Evolutionary conservation across 2,113 vertebrate genomes (phyloP).

Genomic region (Capricornis sumatraensis): DNA sequence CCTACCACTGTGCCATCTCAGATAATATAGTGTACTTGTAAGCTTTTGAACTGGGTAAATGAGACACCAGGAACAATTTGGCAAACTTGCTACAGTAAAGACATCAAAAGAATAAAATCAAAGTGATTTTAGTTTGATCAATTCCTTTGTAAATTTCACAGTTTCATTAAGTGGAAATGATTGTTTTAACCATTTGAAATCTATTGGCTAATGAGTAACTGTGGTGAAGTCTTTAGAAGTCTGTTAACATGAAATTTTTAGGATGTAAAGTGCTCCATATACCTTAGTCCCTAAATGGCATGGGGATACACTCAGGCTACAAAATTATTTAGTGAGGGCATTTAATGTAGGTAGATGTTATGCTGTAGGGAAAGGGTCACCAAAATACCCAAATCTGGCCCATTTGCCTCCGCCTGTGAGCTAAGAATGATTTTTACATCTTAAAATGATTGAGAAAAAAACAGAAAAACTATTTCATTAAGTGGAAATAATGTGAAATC

Average conservation of each 20-base stretch:
- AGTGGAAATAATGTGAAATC: not conserved
- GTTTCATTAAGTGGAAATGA: not conserved
- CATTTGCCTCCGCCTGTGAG: not conserved
- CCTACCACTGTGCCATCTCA: not conserved
- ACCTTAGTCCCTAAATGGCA: not conserved
- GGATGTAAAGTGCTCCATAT: not conserved
- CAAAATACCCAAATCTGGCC: not conserved
- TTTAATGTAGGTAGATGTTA: not conserved
- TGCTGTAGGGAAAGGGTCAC: not conserved
- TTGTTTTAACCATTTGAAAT: not conserved
- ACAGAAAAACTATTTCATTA: not conserved
- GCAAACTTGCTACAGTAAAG: not conserved
- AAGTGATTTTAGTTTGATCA: constrained; percentile 8
- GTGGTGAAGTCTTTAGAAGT: not conserved
- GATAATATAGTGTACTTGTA: not conserved
- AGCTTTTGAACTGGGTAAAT: not conserved
- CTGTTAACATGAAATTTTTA: not conserved
- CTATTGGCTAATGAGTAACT: not conserved
- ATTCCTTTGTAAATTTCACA: not conserved
- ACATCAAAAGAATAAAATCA: not conserved
- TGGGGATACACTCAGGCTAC: not conserved
- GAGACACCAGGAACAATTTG: not conserved
- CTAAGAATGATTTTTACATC: not conserved
- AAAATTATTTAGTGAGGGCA: not conserved
- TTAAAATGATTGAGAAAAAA: not conserved